These are phyloP conservation scores for Leptinotarsa undecemlineata DNA, from an alignment of 1,140 invertebrate species.

Conservation along the genomic window DNA sequence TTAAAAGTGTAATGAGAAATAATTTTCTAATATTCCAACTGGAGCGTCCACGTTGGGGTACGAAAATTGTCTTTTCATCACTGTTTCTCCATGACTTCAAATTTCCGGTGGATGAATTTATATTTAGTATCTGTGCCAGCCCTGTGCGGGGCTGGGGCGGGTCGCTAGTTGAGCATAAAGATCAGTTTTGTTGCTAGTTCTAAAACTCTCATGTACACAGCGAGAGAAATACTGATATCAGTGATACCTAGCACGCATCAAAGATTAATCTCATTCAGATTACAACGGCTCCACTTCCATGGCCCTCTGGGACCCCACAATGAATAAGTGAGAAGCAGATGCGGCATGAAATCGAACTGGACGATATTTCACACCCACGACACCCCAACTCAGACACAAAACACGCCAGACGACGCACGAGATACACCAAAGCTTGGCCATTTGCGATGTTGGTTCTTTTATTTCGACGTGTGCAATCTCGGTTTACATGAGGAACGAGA, in stretches of 20 bases:
- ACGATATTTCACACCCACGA: constrained; percentile 46
- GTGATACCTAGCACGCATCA: not conserved
- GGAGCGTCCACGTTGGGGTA: no score
- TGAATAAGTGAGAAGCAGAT: constrained; percentile 7
- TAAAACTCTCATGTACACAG: no score
- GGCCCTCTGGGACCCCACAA: not conserved
- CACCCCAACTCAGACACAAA: constrained; percentile 33
- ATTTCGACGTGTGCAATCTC: not conserved
- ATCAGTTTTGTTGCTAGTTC: no score
- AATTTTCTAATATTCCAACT: no score
- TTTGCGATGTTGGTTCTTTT: not conserved
- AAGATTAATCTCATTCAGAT: not conserved
- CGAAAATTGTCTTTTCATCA: no score
- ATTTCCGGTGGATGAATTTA: no score
- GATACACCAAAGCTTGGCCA: constrained; percentile 31
- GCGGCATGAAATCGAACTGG: constrained; percentile 1
- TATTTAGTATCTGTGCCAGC: no score
- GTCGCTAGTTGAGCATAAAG: no score
- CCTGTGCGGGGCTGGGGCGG: no score
- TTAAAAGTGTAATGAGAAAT: no score
- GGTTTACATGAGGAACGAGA: not conserved
- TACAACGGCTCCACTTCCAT: not conserved
- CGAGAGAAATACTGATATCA: no score
- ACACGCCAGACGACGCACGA: constrained; percentile 43
- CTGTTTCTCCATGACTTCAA: no score